A percentile compares a stretch with the other conserved stretches of the same genome.
Conservation (phyloP, 2,888 invertebrate species). For the Lasioglossum lativentre region DNA sequence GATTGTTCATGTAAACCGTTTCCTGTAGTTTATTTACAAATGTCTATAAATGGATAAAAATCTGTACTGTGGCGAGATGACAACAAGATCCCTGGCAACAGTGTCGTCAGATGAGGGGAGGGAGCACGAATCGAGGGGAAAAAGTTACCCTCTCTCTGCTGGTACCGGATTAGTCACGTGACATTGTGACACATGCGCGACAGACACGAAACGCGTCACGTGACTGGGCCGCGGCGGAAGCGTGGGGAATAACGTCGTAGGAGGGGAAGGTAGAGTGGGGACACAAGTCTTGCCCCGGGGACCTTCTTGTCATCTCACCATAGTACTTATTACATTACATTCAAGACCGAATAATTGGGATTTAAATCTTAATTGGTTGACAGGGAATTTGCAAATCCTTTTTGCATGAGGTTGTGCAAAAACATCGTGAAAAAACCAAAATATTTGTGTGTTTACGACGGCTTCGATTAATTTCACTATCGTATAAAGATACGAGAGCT, state of each 20-base stretch:
- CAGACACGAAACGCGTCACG: too few species aligned
- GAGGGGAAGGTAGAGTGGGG: too few species aligned
- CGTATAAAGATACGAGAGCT: not conserved
- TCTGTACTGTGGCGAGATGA: too few species aligned
- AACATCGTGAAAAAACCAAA: not conserved
- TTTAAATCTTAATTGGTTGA: not conserved
- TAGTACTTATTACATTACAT: too few species aligned
- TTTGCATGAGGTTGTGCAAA: not conserved
- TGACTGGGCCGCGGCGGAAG: too few species aligned
- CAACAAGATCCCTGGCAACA: not conserved
- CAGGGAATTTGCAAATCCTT: not conserved
- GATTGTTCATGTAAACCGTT: not conserved
- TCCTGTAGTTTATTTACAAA: not conserved
- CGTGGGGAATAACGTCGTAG: too few species aligned
- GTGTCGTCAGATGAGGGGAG: not conserved
- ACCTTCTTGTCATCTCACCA: too few species aligned
- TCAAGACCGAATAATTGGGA: not conserved
- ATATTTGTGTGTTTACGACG: not conserved
- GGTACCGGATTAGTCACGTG: too few species aligned
- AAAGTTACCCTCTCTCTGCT: too few species aligned
- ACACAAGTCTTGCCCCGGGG: too few species aligned
- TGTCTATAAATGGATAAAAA: not conserved
- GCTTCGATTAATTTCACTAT: constrained; percentile 37
- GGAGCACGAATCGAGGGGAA: too few species aligned
- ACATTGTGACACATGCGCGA: too few species aligned